These are phyloP conservation scores for Pelobates fuscus DNA, from an alignment of 2,113 vertebrate genomes.

Conservation along the genomic window DNA sequence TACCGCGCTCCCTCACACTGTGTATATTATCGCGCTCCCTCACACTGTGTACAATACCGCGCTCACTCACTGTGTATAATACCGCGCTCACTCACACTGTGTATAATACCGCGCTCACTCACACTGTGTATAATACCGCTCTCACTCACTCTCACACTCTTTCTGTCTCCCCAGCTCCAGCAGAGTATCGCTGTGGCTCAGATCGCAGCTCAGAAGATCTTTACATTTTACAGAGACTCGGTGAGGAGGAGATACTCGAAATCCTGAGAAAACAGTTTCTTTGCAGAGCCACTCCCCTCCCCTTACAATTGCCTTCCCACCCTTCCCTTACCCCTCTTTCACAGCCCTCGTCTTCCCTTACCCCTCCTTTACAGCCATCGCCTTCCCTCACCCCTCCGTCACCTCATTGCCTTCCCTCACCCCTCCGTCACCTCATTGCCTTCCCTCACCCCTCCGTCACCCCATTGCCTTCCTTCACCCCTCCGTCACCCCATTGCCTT, in stretches of 20 bases:
- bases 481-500: no score
- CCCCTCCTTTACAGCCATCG: no score
- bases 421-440: no score
- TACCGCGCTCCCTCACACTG: no score
- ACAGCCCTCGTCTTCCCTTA: no score
- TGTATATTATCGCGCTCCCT: background rate
- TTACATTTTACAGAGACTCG: constrained; percentile 86
- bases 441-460: no score
- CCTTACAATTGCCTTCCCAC: no score
- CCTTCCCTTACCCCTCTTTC: no score
- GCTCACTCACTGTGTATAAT: background rate
- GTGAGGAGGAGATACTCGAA: constrained; percentile 82
- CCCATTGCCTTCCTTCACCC: no score
- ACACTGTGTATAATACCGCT: background rate
- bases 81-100: fast-evolving
- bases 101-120: background rate
- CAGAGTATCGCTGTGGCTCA: constrained; percentile 81
- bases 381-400: no score
- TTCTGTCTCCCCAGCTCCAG: constrained; percentile 73
- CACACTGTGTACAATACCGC: background rate
- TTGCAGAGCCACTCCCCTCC: no score
- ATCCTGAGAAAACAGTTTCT: constrained; percentile 53
- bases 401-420: no score
- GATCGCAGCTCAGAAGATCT: constrained; percentile 75
- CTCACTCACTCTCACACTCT: background rate